Evolutionary conservation across 2,113 vertebrate species (phyloP), one percentile per base, ranked within the genome.

Genomic region (Eolophus roseicapilla): DNA sequence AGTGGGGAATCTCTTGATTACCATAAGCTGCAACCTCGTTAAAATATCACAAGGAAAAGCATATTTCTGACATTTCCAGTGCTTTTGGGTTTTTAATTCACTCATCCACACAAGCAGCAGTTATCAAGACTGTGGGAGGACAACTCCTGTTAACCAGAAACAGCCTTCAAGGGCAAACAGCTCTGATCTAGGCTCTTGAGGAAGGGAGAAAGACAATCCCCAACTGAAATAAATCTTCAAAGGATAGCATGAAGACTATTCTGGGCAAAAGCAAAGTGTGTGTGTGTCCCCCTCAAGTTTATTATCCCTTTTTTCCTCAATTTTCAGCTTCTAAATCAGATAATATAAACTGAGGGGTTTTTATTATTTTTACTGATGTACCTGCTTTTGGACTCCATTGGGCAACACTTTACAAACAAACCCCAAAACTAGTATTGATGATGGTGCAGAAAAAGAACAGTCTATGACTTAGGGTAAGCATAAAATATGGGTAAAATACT

Each of bases 11-110:
- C 86, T 95, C 77, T 76, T 97, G 71, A 96, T 93, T 94, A 95
- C 84, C 94, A 88, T 94, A 94, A 95, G 14, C 79, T 93, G 57
- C 95, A 91, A 95, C 71, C 79, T 96, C 75, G 88, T 96, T 93
- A 95, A 74, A 83, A 82, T 95, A 89, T 94, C 92, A 94, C 86
- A 91, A 91, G 81, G 44, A 88, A 95, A 82, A 97, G 57, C 28
- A 49, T 47, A 76, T 82, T 96, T 93, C 82, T 96, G 84, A 68
- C 53, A 80, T 93, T 92, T 93, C 47, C 52, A 94, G 28, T n/a
- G 37, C 41, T 89, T 92, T 55, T 31, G 20, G 41, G 9, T 74
- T 88, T 77, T 62, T 73, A 83, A 31, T 85, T 87, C 62, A 11
- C 28, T 86, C 62, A 49, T 71, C 90, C 67, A 81, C 31, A 73